Conservation (phyloP, 2,113 vertebrate species). For the Rynchops niger region DNA sequence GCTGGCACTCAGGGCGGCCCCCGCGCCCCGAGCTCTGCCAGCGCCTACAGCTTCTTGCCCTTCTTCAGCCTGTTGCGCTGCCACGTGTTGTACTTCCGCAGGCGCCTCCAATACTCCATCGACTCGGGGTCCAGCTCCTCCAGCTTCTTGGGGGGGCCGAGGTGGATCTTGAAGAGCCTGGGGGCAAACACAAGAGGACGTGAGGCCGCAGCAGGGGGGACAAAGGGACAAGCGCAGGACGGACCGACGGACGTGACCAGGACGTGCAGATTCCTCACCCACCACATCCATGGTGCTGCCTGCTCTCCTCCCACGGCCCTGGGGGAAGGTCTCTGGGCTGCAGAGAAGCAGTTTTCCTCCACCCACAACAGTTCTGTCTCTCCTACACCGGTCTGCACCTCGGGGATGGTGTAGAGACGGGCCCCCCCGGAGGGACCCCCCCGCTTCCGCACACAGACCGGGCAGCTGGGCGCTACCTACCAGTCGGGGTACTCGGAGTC, state of each 20-base stretch:
- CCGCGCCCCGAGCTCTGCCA: fast-evolving
- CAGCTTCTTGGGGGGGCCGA: constrained; percentile 80
- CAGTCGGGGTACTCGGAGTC: constrained; percentile 87
- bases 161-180: constrained; percentile 88
- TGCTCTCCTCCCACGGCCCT: no score
- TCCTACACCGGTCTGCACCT: fast-evolving
- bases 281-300: neutral
- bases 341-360: neutral
- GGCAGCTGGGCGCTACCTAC: constrained; percentile 62
- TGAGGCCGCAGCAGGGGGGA: fast-evolving
- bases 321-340: neutral
- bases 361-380: neutral
- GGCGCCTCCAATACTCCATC: constrained; percentile 80
- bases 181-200: neutral
- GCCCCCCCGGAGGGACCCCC: neutral
- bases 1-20: fast-evolving
- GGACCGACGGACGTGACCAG: fast-evolving
- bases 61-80: constrained; percentile 82
- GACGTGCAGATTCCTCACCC: fast-evolving
- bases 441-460: fast-evolving
- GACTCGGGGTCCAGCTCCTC: constrained; percentile 81
- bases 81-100: constrained; percentile 88
- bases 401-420: fast-evolving
- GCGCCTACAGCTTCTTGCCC: constrained; percentile 78
- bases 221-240: fast-evolving